These are phyloP conservation scores for Drosophila rhopaloa DNA, from an alignment of 1,140 invertebrate genomes.

Conservation along the genomic window DNA sequence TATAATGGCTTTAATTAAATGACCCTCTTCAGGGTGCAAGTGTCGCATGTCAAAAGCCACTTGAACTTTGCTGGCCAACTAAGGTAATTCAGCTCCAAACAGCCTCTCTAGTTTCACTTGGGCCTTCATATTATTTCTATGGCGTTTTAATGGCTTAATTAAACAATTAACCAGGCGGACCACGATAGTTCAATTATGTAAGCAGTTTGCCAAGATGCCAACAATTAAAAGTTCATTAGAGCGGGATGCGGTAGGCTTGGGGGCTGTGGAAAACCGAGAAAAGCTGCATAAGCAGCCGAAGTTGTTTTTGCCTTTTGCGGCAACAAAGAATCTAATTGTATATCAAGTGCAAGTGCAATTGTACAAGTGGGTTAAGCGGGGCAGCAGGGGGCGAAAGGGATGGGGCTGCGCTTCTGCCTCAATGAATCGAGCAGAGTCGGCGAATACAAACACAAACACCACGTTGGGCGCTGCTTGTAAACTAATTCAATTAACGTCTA, in stretches of 20 bases:
- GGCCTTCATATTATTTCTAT: slow-evolving; percentile 73
- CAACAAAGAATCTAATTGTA: slow-evolving; percentile 78
- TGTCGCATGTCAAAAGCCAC: slow-evolving; percentile 74
- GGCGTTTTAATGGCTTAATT: slow-evolving; percentile 80
- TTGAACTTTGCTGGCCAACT: slow-evolving; percentile 40
- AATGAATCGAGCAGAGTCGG: slow-evolving; percentile 28
- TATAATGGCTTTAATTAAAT: slow-evolving; percentile 21
- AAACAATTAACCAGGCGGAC: slow-evolving; percentile 73
- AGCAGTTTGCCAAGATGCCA: slow-evolving; percentile 70
- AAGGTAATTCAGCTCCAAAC: slow-evolving; percentile 26
- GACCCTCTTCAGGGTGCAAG: slow-evolving; percentile 1
- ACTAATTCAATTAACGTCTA: slow-evolving; percentile 82
- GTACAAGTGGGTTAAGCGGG: slow-evolving; percentile 51
- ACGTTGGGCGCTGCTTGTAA: slow-evolving; percentile 63
- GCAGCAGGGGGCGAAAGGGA: not conserved
- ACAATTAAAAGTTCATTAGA: slow-evolving; percentile 80
- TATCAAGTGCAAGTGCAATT: slow-evolving; percentile 76
- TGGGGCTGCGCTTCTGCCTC: slow-evolving; percentile 26
- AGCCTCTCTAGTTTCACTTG: slow-evolving; percentile 28
- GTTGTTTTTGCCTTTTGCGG: slow-evolving; percentile 59
- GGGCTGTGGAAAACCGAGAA: slow-evolving; percentile 16
- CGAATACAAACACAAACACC: slow-evolving; percentile 27
- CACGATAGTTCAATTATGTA: slow-evolving; percentile 77
- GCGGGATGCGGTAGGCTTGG: slow-evolving; percentile 18
- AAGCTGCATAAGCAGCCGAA: slow-evolving; percentile 56